Evolutionary conservation across 2,113 vertebrate species (phyloP), one percentile per base, ranked within the genome.

Genomic region (Notiomystis cincta): DNA sequence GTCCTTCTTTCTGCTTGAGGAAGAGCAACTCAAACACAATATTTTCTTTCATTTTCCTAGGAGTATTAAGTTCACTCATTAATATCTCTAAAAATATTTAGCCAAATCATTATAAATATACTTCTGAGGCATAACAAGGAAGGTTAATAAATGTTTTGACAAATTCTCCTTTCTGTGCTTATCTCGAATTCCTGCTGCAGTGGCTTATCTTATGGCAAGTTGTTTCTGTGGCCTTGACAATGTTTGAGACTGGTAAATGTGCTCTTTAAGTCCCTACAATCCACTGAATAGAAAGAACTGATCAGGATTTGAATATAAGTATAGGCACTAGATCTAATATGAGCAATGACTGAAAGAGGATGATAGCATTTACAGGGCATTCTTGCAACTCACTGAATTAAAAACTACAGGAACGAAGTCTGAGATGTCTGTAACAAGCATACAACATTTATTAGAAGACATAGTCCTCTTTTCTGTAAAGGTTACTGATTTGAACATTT

Each of bases 1-100:
- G 20, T 65, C 42, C 42, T 38, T 27, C 18, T 42, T 58, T 50
- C 31, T 86, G 21, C 7, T 58, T 10, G 21, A 66, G 51, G 13
- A 76, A 35, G 21, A 6, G 30, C 1, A 2, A 66, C 44, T 66
- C 44, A 58, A 3, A 7, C 2, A 1, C 16, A 57, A 30, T 7
- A 27, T 35, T 66, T 76, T 31, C 7, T 50, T 48, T 47, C 30
- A 3, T 51, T 70, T 35, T 51, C 20, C 31, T 50, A 66, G 31
- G 25, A 58, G 16, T 76, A 31, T 50, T 42, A 50, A 31, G 4
- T 66, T 76, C 40, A 42, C 4, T 21, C 11, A 35, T 24, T 66
- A 65, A 65, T 40, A 42, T 42, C 5, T n/a, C 40, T 35, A 61
- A 66, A 66, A 58, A 58, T 66, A 35, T 9, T 31, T 58, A 35